phyloP scores from a whole-genome alignment of 2,797 vertebrate species.

The Eulemur rubriventer region DNA sequence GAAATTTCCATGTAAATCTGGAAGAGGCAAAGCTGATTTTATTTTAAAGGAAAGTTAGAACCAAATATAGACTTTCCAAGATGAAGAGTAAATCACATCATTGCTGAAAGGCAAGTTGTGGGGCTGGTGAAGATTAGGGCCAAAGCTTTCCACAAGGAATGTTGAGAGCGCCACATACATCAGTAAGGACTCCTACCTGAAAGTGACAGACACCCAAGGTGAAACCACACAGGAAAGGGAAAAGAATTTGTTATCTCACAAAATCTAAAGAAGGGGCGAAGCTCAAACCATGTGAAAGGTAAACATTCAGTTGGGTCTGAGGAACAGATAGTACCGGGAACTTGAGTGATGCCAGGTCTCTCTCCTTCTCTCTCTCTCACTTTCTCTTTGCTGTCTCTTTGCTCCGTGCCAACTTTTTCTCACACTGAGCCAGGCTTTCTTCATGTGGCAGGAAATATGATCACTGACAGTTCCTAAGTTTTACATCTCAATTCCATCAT shows the following conservation, averaged over 20 bases:
- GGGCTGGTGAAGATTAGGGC: background rate
- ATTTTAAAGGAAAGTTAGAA: background rate
- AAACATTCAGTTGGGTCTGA: background rate
- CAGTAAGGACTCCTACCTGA: background rate
- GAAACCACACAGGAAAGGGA: background rate
- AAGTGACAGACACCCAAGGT: background rate
- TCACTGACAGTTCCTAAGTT: background rate
- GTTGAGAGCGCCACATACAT: background rate
- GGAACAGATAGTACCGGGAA: background rate
- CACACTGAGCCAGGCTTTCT: conserved; percentile 20
- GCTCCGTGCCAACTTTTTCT: background rate
- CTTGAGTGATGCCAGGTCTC: background rate
- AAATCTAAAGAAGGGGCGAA: background rate
- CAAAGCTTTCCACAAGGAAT: background rate
- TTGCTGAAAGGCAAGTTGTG: background rate
- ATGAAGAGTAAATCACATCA: background rate
- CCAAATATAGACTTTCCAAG: background rate
- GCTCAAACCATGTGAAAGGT: background rate
- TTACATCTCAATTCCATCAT: conserved; percentile 1
- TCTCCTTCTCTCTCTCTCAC: background rate
- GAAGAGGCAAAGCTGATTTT: background rate
- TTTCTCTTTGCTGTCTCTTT: background rate
- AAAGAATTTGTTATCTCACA: background rate
- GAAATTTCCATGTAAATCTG: background rate
- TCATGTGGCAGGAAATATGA: conserved; percentile 5